Evolutionary conservation across 2,113 vertebrate species (phyloP).

Genomic region (Siniperca knerii): DNA sequence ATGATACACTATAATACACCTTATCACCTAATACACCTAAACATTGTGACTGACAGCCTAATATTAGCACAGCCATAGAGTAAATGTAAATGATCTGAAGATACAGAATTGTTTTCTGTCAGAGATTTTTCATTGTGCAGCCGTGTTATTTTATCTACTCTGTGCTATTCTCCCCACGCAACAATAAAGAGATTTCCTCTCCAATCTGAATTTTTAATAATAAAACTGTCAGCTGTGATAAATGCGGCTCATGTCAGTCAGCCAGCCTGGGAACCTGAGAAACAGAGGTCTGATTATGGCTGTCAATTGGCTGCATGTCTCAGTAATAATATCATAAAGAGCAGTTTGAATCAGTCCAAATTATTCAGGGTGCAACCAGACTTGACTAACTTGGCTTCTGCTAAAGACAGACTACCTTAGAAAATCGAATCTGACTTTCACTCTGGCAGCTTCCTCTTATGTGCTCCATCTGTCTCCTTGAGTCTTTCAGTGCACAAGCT

Average conservation of each 20-base stretch:
- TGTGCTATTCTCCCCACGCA: slow-evolving; percentile 10
- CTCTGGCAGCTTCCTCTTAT: slow-evolving; percentile 19
- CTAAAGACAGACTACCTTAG: slow-evolving; percentile 19
- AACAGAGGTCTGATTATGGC: slow-evolving; percentile 32
- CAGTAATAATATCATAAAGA: slow-evolving; percentile 32
- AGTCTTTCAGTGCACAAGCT: slow-evolving; percentile 24
- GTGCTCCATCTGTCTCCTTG: slow-evolving; percentile 37
- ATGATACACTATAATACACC: too few relatives aligned
- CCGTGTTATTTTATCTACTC: slow-evolving; percentile 36
- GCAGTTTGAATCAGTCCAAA: slow-evolving; percentile 32
- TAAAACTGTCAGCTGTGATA: slow-evolving; percentile 63
- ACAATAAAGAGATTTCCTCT: slow-evolving; percentile 58
- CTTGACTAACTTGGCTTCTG: slow-evolving; percentile 1
- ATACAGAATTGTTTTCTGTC: slow-evolving; percentile 15
- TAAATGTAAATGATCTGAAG: slow-evolving; percentile 51
- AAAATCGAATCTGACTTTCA: slow-evolving; percentile 43
- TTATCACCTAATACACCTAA: too few relatives aligned
- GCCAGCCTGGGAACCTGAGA: slow-evolving; percentile 52
- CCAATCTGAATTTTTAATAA: slow-evolving; percentile 62
- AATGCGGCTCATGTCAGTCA: slow-evolving; percentile 60
- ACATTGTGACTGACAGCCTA: slow-evolving; percentile 24
- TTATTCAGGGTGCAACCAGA: not conserved
- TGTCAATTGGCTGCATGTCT: slow-evolving; percentile 37
- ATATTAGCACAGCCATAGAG: slow-evolving; percentile 22
- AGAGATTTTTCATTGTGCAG: slow-evolving; percentile 29